These are phyloP conservation scores for Coracopsis vasa DNA, from an alignment of 2,113 vertebrate species.

Conservation along the genomic window DNA sequence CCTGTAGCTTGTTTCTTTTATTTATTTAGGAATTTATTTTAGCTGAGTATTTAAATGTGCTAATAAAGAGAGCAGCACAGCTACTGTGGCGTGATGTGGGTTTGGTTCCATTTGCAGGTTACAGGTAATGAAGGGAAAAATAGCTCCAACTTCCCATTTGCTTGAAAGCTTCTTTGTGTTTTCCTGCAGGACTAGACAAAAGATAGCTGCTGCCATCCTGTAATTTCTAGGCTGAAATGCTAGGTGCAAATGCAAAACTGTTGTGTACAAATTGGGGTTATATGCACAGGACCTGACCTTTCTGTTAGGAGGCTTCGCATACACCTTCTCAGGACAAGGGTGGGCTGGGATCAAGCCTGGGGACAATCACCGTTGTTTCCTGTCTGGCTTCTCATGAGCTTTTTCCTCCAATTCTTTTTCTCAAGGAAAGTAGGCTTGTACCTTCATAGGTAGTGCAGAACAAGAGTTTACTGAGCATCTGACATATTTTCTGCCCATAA, in stretches of 20 bases:
- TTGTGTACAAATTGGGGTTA: neutral
- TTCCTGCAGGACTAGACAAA: neutral
- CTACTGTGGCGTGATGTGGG: neutral
- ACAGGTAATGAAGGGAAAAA: neutral
- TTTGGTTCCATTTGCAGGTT: neutral
- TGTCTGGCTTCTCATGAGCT: neutral
- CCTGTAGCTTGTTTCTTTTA: neutral
- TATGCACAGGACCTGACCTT: neutral
- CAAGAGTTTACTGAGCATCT: neutral
- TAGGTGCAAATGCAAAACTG: neutral
- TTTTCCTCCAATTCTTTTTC: neutral
- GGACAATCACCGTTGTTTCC: accelerated
- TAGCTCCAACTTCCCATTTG: neutral
- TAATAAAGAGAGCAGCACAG: neutral
- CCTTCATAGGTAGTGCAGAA: neutral
- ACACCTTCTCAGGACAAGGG: neutral
- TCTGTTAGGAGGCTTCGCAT: neutral
- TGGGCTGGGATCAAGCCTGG: neutral
- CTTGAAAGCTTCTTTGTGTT: neutral
- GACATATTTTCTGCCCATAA: neutral
- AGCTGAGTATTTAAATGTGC: neutral
- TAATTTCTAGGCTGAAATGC: neutral
- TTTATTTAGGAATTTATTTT: neutral
- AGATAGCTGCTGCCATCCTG: neutral
- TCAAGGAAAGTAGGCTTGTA: neutral